These are phyloP conservation scores for Orthosia cruda DNA, from an alignment of 2,888 invertebrate genomes.

Conservation along the genomic window DNA sequence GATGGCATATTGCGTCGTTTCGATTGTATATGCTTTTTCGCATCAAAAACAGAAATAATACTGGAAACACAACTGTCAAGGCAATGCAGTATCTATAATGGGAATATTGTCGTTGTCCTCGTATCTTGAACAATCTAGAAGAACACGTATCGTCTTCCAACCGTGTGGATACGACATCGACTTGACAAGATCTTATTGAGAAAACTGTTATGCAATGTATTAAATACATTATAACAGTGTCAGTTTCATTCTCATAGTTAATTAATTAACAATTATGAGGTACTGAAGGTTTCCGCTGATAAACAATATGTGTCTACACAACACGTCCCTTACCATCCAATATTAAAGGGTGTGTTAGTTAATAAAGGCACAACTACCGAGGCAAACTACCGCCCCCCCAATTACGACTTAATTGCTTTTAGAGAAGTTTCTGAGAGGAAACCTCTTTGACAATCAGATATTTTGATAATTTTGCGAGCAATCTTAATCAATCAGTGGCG, in stretches of 20 bases:
- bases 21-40: not conserved
- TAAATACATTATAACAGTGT: not conserved
- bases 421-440: conserved; percentile 29
- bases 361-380: conserved; percentile 49
- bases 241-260: not conserved
- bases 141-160: not conserved
- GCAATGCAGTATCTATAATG: not conserved
- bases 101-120: not conserved
- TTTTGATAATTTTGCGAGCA: conserved; percentile 12
- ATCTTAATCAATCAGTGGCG: conserved; percentile 13
- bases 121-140: not conserved
- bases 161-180: not conserved
- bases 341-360: conserved; percentile 19
- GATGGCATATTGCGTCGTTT: not conserved
- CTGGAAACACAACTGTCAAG: not conserved
- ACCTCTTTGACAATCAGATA: conserved; percentile 23
- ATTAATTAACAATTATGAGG: conserved; percentile 1
- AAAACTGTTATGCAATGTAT: not conserved
- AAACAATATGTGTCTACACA: not conserved
- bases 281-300: not conserved
- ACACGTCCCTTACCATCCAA: not conserved
- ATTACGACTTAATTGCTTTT: conserved; percentile 47
- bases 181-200: conserved; percentile 6
- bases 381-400: conserved; percentile 23
- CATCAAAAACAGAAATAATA: not conserved